phyloP scores from a whole-genome alignment of 2,888 invertebrate species.

The Catocala nupta region DNA sequence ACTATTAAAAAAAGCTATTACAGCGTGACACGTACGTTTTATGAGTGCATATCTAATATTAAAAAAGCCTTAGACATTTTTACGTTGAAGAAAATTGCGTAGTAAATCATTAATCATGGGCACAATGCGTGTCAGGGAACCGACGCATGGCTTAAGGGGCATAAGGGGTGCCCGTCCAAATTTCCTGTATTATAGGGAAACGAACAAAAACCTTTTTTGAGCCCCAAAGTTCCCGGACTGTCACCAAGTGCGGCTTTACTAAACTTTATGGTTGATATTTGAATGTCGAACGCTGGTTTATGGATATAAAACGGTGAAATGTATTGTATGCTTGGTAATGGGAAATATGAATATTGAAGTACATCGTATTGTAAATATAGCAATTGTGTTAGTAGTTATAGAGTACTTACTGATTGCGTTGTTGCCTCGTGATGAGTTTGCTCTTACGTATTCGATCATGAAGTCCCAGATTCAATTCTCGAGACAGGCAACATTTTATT shows the following conservation, averaged over 20 bases:
- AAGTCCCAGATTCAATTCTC: too few species aligned
- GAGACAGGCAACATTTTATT: too few species aligned
- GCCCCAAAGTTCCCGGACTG: constrained; percentile 21
- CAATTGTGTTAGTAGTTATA: too few species aligned
- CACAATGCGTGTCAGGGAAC: constrained; percentile 81
- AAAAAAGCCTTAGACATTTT: constrained; percentile 61
- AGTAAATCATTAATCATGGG: constrained; percentile 81
- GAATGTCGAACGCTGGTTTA: constrained; percentile 43
- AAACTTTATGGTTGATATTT: constrained; percentile 45
- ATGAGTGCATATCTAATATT: constrained; percentile 49
- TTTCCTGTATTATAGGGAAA: constrained; percentile 81
- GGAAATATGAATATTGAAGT: too few species aligned
- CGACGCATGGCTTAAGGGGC: constrained; percentile 77
- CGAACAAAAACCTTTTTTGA: constrained; percentile 74
- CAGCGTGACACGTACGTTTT: constrained; percentile 49
- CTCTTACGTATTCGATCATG: too few species aligned
- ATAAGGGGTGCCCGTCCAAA: constrained; percentile 57
- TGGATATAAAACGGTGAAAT: constrained; percentile 42
- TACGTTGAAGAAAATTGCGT: constrained; percentile 78
- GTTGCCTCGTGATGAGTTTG: too few species aligned
- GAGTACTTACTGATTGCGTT: too few species aligned
- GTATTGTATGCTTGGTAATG: constrained; percentile 12
- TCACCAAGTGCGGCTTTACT: constrained; percentile 44
- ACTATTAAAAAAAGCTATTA: constrained; percentile 48
- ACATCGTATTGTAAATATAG: too few species aligned